Percentiles rank a stretch among this genome's conserved stretches.
These are phyloP conservation scores for Tragelaphus eurycerus DNA, from an alignment of 2,797 vertebrate species.

Conservation along the genomic window DNA sequence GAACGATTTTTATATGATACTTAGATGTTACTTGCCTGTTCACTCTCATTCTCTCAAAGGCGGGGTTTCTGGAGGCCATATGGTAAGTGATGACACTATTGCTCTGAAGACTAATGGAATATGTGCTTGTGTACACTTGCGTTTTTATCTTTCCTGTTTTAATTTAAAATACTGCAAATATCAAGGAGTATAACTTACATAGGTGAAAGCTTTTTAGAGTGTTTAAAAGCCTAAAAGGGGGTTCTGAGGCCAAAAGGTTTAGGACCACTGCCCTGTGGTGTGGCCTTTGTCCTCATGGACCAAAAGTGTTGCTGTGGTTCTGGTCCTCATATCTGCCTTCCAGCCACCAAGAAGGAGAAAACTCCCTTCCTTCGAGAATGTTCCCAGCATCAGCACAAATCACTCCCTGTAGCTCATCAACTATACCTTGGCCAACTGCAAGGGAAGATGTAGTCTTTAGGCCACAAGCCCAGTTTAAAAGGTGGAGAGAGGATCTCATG, in stretches of 20 bases:
- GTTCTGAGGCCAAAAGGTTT: neutral
- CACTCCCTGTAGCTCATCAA: neutral
- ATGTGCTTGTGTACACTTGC: neutral
- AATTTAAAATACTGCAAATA: neutral
- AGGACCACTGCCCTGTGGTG: neutral
- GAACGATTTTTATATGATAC: neutral
- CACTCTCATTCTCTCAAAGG: neutral
- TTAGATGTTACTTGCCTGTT: neutral
- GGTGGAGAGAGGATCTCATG: neutral
- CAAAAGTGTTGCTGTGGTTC: neutral
- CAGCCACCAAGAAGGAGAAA: neutral
- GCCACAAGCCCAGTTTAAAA: neutral
- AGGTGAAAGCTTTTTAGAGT: neutral
- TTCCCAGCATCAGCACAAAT: neutral
- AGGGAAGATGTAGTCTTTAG: neutral
- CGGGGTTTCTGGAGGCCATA: neutral
- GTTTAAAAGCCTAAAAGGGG: neutral
- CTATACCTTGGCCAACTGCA: neutral
- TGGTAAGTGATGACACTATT: accelerated
- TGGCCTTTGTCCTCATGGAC: neutral
- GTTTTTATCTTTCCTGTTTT: neutral
- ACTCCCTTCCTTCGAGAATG: neutral
- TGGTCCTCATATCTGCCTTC: neutral
- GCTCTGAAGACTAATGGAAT: neutral
- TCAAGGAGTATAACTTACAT: neutral